Evolutionary conservation across 2,797 vertebrate species (phyloP).

Genomic region (Phoxinus dragarum): DNA sequence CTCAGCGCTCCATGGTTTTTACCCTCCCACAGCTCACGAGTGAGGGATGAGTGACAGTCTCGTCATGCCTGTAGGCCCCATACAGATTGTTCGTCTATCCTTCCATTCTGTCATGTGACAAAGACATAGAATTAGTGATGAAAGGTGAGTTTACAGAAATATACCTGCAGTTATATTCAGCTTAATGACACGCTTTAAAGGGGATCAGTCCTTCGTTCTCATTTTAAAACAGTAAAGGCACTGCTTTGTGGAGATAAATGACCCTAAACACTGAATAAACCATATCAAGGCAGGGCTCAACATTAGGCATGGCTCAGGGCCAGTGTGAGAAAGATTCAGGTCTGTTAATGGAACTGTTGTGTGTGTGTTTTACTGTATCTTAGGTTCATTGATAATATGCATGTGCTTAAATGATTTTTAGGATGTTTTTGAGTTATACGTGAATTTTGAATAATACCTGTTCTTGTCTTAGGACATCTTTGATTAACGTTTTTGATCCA

Average conservation of each 20-base stretch:
- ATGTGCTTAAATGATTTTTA: neutral
- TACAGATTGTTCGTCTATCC: neutral
- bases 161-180: slow-evolving; percentile 2
- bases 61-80: neutral
- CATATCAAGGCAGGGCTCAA: slow-evolving; percentile 11
- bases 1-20: slow-evolving; percentile 56
- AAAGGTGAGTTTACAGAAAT: slow-evolving; percentile 24
- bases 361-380: neutral
- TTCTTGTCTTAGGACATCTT: no score
- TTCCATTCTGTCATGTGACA: slow-evolving; percentile 9
- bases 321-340: neutral
- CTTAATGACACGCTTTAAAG: neutral
- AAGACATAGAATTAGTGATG: slow-evolving; percentile 36
- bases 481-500: no score
- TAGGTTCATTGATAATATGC: neutral
- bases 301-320: neutral
- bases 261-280: slow-evolving; percentile 42
- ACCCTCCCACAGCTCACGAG: slow-evolving; percentile 6
- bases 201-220: slow-evolving; percentile 25
- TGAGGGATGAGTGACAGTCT: slow-evolving; percentile 45
- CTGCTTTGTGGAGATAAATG: slow-evolving; percentile 36
- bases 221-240: slow-evolving; percentile 26
- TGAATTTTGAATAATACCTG: no score
- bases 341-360: neutral
- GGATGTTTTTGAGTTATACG: no score